These are phyloP conservation scores for Laterallus jamaicensis DNA, from an alignment of 2,113 vertebrate genomes.

Conservation along the genomic window DNA sequence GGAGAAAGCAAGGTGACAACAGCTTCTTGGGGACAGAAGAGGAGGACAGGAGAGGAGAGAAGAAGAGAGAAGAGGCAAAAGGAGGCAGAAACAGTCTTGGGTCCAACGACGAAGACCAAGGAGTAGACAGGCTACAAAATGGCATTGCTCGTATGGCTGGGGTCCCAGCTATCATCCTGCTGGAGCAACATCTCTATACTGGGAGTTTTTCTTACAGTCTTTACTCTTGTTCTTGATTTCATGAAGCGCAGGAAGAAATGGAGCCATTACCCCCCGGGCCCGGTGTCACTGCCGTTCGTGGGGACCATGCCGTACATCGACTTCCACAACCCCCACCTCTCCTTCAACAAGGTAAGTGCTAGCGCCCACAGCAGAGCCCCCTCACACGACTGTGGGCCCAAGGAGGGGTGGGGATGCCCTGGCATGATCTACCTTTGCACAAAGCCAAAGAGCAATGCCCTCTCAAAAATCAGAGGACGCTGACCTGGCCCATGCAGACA, in stretches of 20 bases:
- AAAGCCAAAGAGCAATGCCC: not conserved
- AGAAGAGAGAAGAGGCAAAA: not conserved
- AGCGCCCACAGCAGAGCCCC: rapidly evolving
- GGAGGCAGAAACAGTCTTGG: not conserved
- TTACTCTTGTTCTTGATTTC: constrained; percentile 66
- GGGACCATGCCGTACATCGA: constrained; percentile 67
- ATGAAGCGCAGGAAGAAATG: constrained; percentile 54
- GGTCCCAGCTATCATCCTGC: not conserved
- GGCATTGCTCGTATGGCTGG: not conserved
- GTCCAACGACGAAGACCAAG: not conserved
- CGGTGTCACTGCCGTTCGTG: constrained; percentile 32
- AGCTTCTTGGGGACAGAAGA: not conserved
- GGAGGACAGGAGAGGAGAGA: not conserved
- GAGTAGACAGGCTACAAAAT: not conserved
- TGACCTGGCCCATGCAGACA: not conserved
- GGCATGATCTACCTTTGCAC: not conserved
- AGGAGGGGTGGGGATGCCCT: not conserved
- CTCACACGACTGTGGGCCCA: rapidly evolving
- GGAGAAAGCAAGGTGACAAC: not conserved
- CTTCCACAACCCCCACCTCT: not conserved
- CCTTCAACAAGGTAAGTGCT: constrained; percentile 48
- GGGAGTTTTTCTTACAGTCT: constrained; percentile 19
- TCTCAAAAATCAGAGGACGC: not conserved
- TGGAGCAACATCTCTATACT: not conserved
- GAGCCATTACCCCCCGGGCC: constrained; percentile 58